Evolutionary conservation across 2,888 invertebrate genomes (phyloP).

Genomic region (Agrotis segetum): DNA sequence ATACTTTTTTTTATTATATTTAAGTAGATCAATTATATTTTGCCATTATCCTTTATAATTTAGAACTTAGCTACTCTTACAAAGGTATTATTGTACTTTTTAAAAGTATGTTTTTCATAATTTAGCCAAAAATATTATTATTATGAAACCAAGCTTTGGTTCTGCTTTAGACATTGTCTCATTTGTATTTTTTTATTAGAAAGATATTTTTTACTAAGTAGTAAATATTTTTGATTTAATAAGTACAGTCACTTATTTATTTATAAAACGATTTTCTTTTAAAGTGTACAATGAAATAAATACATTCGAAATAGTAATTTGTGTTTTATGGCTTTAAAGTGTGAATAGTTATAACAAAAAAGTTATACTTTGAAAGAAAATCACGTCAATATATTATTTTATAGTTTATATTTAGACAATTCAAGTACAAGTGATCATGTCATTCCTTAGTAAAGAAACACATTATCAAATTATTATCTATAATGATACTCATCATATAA

Average conservation of each 20-base stretch:
- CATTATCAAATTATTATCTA: conserved; percentile 20
- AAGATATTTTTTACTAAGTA: conserved; percentile 1
- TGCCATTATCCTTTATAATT: conserved; percentile 37
- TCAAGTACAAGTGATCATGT: conserved; percentile 17
- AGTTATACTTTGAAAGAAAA: conserved; percentile 18
- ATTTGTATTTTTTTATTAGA: conserved; percentile 26
- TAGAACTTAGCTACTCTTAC: conserved; percentile 35
- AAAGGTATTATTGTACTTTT: conserved; percentile 53
- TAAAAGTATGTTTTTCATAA: conserved; percentile 24
- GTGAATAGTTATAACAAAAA: background rate
- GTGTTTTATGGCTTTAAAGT: background rate
- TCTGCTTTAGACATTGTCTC: conserved; percentile 26
- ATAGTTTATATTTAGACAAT: conserved; percentile 6
- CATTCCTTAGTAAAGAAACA: conserved; percentile 13
- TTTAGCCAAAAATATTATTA: conserved; percentile 18
- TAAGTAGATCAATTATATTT: conserved; percentile 52
- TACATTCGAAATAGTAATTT: conserved; percentile 4
- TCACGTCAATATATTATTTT: background rate
- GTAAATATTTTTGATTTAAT: conserved; percentile 8
- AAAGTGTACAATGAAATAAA: conserved; percentile 13
- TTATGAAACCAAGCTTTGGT: conserved; percentile 21
- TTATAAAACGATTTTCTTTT: conserved; percentile 22
- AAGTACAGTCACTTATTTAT: conserved; percentile 13
- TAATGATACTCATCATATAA: conserved; percentile 31
- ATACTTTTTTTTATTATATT: conserved; percentile 38